These are phyloP conservation scores for Sylvicapra grimmia DNA, from an alignment of 2,113 vertebrate species.

Conservation along the genomic window DNA sequence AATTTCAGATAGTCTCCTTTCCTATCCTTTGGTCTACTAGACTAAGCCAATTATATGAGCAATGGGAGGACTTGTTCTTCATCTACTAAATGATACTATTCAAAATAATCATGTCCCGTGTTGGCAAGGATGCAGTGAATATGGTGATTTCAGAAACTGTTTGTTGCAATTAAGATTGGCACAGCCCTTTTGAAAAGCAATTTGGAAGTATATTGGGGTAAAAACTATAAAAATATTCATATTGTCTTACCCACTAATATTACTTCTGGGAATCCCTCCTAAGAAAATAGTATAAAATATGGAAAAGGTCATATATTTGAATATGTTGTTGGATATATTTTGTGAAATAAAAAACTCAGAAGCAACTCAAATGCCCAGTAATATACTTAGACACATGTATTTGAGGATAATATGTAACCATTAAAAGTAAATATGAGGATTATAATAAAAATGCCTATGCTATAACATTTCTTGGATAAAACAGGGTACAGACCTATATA, in stretches of 20 bases:
- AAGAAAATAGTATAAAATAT: constrained; percentile 32
- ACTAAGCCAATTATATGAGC: constrained; percentile 33
- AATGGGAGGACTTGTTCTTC: background rate
- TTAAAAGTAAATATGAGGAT: constrained; percentile 1
- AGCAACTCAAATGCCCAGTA: background rate
- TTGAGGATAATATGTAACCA: background rate
- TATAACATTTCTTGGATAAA: background rate
- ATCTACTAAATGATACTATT: constrained; percentile 43
- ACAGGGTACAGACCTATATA: background rate
- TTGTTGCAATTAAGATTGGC: constrained; percentile 42
- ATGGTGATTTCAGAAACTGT: constrained; percentile 18
- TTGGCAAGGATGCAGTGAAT: constrained; percentile 40
- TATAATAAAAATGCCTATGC: background rate
- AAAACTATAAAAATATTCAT: constrained; percentile 36
- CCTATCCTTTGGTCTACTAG: background rate
- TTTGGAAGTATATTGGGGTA: constrained; percentile 18
- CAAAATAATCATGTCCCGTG: constrained; percentile 41
- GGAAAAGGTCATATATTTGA: constrained; percentile 8
- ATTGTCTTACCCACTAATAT: constrained; percentile 23
- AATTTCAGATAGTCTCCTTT: constrained; percentile 20
- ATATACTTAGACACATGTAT: background rate
- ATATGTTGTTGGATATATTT: background rate
- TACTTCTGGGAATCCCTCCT: constrained; percentile 27
- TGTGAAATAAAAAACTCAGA: constrained; percentile 8
- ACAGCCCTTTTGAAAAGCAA: constrained; percentile 11